Percentiles rank a stretch among this genome's conserved stretches.
Evolutionary conservation across 1,140 invertebrate species (phyloP).

Genomic region (Drosophila sp.): DNA sequence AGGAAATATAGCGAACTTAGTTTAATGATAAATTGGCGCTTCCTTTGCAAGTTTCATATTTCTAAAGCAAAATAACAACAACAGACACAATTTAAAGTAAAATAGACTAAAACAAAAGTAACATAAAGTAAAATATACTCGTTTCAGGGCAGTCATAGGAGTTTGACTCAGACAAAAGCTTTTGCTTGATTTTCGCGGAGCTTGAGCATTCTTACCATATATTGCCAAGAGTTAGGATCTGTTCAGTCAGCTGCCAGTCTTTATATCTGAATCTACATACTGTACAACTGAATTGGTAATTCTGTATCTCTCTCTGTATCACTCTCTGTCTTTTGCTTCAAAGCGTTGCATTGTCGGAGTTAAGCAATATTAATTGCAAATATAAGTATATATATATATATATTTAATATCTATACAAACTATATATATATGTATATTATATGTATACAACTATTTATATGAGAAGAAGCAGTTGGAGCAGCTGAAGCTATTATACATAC

Average conservation of each 20-base stretch:
- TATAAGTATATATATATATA: constrained; percentile 62
- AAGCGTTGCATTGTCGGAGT: constrained; percentile 79
- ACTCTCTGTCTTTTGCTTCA: constrained; percentile 72
- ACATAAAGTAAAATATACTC: constrained; percentile 28
- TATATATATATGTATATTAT: constrained; percentile 62
- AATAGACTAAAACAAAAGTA: constrained; percentile 44
- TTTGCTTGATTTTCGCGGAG: constrained; percentile 43
- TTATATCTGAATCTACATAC: constrained; percentile 29
- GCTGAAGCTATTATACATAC: constrained; percentile 30
- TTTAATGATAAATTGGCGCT: constrained; percentile 75
- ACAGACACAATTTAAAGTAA: constrained; percentile 44
- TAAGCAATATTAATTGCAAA: constrained; percentile 75
- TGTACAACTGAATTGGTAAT: constrained; percentile 39
- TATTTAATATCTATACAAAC: constrained; percentile 67
- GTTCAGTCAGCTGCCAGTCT: constrained; percentile 29
- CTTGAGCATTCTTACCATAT: neutral
- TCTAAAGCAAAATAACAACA: constrained; percentile 52
- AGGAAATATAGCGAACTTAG: constrained; percentile 55
- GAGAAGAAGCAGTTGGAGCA: constrained; percentile 27
- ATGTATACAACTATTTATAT: constrained; percentile 70
- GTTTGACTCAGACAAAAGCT: constrained; percentile 36
- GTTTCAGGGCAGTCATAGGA: constrained; percentile 49
- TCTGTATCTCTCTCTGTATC: constrained; percentile 32
- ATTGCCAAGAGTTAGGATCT: constrained; percentile 10
- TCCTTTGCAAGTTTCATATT: constrained; percentile 79